Evolutionary conservation across 1,140 invertebrate species (phyloP).

Genomic region (Microplitis mediator): DNA sequence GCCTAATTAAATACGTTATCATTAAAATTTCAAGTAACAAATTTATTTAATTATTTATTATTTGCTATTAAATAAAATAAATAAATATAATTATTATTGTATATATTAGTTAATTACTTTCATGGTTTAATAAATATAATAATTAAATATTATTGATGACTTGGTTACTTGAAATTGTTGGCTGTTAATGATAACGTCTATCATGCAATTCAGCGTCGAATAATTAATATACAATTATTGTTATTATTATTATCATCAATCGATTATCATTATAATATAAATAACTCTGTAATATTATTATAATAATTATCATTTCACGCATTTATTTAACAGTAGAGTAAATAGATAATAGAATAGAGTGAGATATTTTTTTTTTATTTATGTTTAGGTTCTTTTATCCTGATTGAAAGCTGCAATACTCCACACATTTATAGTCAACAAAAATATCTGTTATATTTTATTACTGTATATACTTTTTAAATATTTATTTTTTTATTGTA

Average conservation of each 20-base stretch:
- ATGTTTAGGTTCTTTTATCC: neutral
- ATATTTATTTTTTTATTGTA: too few species aligned
- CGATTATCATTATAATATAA: neutral
- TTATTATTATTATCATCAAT: neutral
- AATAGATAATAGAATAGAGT: too few species aligned
- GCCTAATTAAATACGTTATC: neutral
- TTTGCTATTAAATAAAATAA: neutral
- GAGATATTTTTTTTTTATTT: neutral
- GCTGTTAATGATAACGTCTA: neutral
- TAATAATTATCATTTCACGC: neutral
- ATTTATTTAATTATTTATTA: neutral
- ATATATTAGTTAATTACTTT: neutral
- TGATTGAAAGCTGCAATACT: neutral
- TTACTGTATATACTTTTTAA: neutral
- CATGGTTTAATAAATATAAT: neutral
- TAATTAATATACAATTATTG: neutral
- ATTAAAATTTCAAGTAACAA: constrained; percentile 21
- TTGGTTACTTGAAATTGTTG: constrained; percentile 14
- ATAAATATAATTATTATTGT: neutral
- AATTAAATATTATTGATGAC: neutral
- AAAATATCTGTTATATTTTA: neutral
- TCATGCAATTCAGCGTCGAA: neutral
- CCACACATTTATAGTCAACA: neutral
- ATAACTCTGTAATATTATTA: neutral
- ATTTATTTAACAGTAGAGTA: neutral